Base-by-base conservation (phyloP, 2,113 vertebrate genomes). In the Euleptes europaea region DNA sequence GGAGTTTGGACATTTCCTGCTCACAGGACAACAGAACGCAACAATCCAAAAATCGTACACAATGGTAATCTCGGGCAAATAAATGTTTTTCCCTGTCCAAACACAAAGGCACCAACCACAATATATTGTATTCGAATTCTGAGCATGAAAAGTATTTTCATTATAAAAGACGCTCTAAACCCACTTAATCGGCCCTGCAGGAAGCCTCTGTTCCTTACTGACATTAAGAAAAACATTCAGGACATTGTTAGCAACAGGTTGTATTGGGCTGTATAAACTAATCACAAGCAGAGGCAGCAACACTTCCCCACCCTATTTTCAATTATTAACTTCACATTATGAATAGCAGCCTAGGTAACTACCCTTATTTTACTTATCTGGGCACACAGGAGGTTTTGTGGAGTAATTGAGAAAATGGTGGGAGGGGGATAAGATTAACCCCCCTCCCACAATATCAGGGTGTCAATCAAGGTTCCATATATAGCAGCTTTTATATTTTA, bases 161-260 rank as follows among this genome's bases (percentile, higher is more conserved):
- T 86, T 87, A 67, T 87, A 90, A 92, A 90, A 78, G 88, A 76
- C 40, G 82, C 70, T 60, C 31, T 13, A 33, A 44, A 26, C 28
- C 40, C 44, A 71, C 78, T 47, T 70, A 86, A 79, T 80, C 91
- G 89, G 86, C 79, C 89, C 89, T 77, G 84, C 80, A 91, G 88
- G 89, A 95, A 94, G 89, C 65, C 89, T 90, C 84, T 78, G 91
- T 90, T 91, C 90, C 85, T 89, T 82, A 84, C 72, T 44, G 38
- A 81, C 0, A 6, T n/a, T 1, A 72, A 47, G 47, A 80, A 17
- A 81, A 82, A 91, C 54, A 90, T 60, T 73, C 85, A 90, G 88
- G 91, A 89, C 70, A 78, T 86, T 31, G 87, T 44, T 49, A 93
- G 69, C 40, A 21, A 67, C 44, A 66, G 28, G 26, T 66, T 66